Base-by-base conservation (phyloP, 2,113 vertebrate species). In the Chaetodon trifascialis region DNA sequence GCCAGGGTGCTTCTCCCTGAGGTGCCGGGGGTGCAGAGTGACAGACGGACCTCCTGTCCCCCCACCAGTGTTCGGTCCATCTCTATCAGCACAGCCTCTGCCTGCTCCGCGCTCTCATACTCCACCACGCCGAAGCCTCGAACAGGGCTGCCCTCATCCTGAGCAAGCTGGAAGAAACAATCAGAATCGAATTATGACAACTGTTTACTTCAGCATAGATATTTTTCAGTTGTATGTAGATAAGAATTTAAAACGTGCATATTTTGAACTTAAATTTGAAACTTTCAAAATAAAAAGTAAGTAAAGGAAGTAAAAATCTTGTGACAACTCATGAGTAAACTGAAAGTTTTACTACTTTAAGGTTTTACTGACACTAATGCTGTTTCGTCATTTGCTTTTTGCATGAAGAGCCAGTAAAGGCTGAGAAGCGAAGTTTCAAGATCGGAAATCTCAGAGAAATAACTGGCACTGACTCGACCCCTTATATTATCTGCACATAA, bases 1-100 rank as follows among this genome's bases (percentile, higher is more conserved):
- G 98, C 98, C 78, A 99, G 87, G 0, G 97, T 99, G 91, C 98
- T 97, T 81, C 98, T 95, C n/a, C 98, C 98, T 0, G 98, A 95
- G 0, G 97, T 96, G 65, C 98, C 98, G 0, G 98, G 98, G 72
- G 97, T 96, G 59, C 98, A 99, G 92, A 96, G 97, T 0, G 97
- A 98, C 63, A 99, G 96, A 2, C 96, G 97, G 10, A 98, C 83
- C 87, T 94, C 95, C 92, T 91, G 96, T 9, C 96, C 97, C 49
- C 94, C 87, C 89, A 99, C 75, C 68, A 81, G 83, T 2, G 92
- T 94, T 12, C 97, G 94, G 56, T 97, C 92, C 15, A 96, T 95
- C 63, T 94, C 93, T 3, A 94, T 94, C 12, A 96, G 94, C 1
- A 97, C 93, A 2, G 97, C 94, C 92, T 99, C 98, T 0, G 98